Conservation (phyloP, 2,797 vertebrate genomes). For the Sebastes melanostomus region DNA sequence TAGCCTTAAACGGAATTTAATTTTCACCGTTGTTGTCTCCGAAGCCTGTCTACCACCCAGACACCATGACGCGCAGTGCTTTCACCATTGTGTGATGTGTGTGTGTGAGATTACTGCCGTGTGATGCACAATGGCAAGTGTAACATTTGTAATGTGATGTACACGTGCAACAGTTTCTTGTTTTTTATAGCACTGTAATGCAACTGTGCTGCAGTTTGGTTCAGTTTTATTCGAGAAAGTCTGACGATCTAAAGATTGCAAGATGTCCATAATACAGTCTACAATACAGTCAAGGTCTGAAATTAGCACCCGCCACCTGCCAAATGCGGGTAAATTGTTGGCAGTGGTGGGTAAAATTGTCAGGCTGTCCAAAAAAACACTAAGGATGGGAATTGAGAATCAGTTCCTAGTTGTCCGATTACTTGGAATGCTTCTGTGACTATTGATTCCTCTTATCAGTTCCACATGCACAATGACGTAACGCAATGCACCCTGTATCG, state of each 20-base stretch:
- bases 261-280: constrained; percentile 13
- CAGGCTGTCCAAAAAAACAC: too few relatives aligned
- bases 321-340: too few relatives aligned
- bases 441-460: too few relatives aligned
- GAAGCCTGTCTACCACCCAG: constrained; percentile 81
- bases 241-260: neutral
- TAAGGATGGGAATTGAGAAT: too few relatives aligned
- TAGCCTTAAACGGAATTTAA: constrained; percentile 88
- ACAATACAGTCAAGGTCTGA: too few relatives aligned
- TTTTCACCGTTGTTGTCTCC: constrained; percentile 81
- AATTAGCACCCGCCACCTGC: too few relatives aligned
- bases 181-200: constrained; percentile 28
- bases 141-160: constrained; percentile 48
- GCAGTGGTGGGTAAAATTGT: too few relatives aligned
- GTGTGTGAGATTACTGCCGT: constrained; percentile 34
- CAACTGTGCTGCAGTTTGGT: constrained; percentile 24
- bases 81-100: constrained; percentile 45
- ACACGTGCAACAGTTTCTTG: constrained; percentile 25
- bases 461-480: too few relatives aligned
- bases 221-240: constrained; percentile 36
- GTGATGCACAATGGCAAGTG: constrained; percentile 33
- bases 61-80: constrained; percentile 70
- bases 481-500: too few relatives aligned
- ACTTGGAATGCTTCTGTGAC: too few relatives aligned
- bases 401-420: too few relatives aligned